Percentiles rank a stretch among this genome's conserved stretches.
These are phyloP conservation scores for Cochlearius cochlearius DNA, from an alignment of 2,113 vertebrate species.

Conservation along the genomic window DNA sequence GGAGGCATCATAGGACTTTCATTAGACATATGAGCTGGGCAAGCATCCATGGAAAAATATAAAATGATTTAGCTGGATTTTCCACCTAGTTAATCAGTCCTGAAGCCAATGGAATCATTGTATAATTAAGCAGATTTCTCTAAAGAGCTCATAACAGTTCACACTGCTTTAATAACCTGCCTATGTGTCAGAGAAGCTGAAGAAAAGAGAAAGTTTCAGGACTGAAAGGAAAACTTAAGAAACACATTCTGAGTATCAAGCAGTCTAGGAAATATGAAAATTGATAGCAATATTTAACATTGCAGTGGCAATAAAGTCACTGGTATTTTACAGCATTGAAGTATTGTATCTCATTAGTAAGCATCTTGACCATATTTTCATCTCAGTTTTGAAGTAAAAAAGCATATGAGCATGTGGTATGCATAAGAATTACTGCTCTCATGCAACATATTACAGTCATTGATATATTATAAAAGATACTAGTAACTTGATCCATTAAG, in stretches of 20 bases:
- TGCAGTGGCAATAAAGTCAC: neutral
- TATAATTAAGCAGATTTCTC: constrained; percentile 49
- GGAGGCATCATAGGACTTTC: neutral
- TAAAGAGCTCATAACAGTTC: constrained; percentile 42
- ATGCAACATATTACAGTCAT: neutral
- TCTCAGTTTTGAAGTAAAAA: constrained; percentile 48
- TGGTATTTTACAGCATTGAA: constrained; percentile 29
- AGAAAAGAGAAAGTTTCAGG: neutral
- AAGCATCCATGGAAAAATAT: constrained; percentile 63
- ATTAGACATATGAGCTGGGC: constrained; percentile 33
- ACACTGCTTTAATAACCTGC: constrained; percentile 45
- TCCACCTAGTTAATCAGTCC: constrained; percentile 62
- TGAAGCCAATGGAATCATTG: constrained; percentile 55
- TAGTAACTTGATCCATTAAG: neutral
- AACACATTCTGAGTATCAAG: neutral
- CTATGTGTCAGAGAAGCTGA: neutral
- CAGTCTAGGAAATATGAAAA: neutral
- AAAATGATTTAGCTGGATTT: constrained; percentile 64
- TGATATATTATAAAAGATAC: neutral
- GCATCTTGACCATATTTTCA: constrained; percentile 21
- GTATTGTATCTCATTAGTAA: constrained; percentile 32
- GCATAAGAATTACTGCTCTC: constrained; percentile 45
- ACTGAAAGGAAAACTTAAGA: neutral
- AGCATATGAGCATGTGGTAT: constrained; percentile 24
- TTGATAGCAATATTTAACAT: neutral